phyloP scores from a whole-genome alignment of 92 coral and sea anemone genomes.

The Epizoanthus ramosus region DNA sequence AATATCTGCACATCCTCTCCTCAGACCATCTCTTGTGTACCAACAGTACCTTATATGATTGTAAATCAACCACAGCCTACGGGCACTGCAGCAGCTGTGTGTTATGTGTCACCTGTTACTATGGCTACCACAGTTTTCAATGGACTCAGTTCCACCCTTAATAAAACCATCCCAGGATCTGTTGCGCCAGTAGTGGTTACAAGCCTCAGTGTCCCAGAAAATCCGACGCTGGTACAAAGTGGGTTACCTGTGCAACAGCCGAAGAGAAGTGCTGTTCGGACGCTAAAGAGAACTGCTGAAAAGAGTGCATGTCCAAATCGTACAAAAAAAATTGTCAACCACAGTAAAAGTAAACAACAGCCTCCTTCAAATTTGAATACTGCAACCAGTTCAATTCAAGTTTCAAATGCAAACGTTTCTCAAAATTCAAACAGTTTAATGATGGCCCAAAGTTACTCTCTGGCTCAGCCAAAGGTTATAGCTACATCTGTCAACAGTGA shows the following conservation, averaged over 20 bases:
- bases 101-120: constrained; percentile 43
- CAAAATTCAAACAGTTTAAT: background rate
- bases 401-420: background rate
- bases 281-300: constrained; percentile 12
- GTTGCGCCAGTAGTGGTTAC: constrained; percentile 29
- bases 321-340: background rate
- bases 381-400: background rate
- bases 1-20: constrained; percentile 4
- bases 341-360: constrained; percentile 18
- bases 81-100: constrained; percentile 30
- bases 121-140: constrained; percentile 29
- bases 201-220: constrained; percentile 3
- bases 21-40: constrained; percentile 25
- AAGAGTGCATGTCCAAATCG: background rate
- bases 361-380: constrained; percentile 1
- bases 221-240: constrained; percentile 5
- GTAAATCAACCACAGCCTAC: constrained; percentile 31
- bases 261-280: background rate
- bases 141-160: background rate
- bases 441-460: background rate
- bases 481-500: background rate
- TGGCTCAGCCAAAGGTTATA: background rate
- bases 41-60: constrained; percentile 36
- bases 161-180: background rate
- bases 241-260: constrained; percentile 24